Evolutionary conservation across 2,113 vertebrate species (phyloP), one percentile per base, ranked within the genome.

Genomic region (Chaetops frenatus): DNA sequence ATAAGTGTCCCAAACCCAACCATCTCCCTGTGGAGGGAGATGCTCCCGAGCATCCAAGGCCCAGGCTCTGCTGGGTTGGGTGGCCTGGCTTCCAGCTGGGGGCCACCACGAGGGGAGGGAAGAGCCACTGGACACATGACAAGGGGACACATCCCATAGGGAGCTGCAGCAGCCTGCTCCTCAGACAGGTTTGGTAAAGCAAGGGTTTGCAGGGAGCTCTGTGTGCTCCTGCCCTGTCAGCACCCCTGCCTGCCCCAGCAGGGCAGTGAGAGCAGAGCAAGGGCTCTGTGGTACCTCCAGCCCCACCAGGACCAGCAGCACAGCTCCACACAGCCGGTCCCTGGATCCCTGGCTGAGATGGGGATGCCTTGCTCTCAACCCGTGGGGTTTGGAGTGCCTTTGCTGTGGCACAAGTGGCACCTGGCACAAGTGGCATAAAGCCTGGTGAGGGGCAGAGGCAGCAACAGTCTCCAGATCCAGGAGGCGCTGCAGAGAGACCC

Each of bases 81-180:
- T 2, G 2, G 35, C 9, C 18, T 8, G 23, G 36, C 18, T 86
- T 29, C 51, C 0, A 0, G 19, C 16, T 29, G 18, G 48, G 4
- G 29, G 15, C 19, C 25, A 86, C 77, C 31, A 25, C 0, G 25
- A 80, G 31, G 15, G 48, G 31, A 88, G 17, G 25, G 20, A 70
- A 54, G 23, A 91, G 88, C 56, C 66, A 44, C 27, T 5, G 2
- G 35, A 24, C 1, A 1, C 0, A 3, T 29, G 72, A 73, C 22
- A 72, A n/a, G 74, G 1, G 4, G 38, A 65, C 29, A 15, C 0
- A 10, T 31, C 31, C 18, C 74, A 35, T 6, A 1, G 1, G 72
- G 51, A 36, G 25, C 60, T 62, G 57, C 2, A 14, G 36, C 53
- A 58, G 36, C 8, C 10, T 3, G 1, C 10, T 60, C 66, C 84